Conservation (phyloP, 2,888 invertebrate genomes). For the Herminia tarsipennalis region DNA sequence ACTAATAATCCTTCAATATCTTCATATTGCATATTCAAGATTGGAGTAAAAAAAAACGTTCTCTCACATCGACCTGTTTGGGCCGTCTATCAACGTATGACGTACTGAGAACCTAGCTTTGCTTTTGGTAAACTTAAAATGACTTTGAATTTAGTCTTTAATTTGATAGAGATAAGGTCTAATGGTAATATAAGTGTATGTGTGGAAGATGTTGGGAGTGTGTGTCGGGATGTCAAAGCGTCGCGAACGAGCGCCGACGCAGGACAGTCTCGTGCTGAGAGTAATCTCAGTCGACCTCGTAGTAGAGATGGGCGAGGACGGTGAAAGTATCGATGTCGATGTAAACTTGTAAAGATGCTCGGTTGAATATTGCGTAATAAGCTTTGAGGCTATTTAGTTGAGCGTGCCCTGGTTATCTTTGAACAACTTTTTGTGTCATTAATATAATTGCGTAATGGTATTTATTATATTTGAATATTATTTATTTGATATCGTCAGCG, state of each 20-base stretch:
- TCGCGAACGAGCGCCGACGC: conserved; percentile 84
- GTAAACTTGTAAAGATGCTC: conserved; percentile 2
- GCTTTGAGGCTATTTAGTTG: background rate
- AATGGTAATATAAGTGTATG: conserved; percentile 21
- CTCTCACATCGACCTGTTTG: conserved; percentile 69
- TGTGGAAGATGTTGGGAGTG: conserved; percentile 48
- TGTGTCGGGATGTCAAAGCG: conserved; percentile 84
- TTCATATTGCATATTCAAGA: conserved; percentile 77
- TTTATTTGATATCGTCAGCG: background rate
- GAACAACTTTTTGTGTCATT: conserved; percentile 8
- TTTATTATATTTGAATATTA: background rate
- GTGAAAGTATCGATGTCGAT: conserved; percentile 51
- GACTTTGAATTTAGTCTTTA: conserved; percentile 42
- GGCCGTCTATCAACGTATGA: conserved; percentile 83
- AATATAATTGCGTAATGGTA: background rate
- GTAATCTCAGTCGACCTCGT: conserved; percentile 79
- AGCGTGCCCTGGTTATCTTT: conserved; percentile 5
- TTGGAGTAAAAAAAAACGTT: conserved; percentile 59
- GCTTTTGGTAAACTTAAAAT: conserved; percentile 14
- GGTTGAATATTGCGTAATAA: conserved; percentile 24
- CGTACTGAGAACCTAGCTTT: conserved; percentile 58
- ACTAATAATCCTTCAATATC: conserved; percentile 81
- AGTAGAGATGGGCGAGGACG: conserved; percentile 56
- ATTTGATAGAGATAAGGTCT: conserved; percentile 31
- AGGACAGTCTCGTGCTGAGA: conserved; percentile 85